A percentile compares a stretch with the other conserved stretches of the same genome.
These are phyloP conservation scores for Onychorhynchus coronatus DNA, from an alignment of 2,113 vertebrate species.

Conservation along the genomic window DNA sequence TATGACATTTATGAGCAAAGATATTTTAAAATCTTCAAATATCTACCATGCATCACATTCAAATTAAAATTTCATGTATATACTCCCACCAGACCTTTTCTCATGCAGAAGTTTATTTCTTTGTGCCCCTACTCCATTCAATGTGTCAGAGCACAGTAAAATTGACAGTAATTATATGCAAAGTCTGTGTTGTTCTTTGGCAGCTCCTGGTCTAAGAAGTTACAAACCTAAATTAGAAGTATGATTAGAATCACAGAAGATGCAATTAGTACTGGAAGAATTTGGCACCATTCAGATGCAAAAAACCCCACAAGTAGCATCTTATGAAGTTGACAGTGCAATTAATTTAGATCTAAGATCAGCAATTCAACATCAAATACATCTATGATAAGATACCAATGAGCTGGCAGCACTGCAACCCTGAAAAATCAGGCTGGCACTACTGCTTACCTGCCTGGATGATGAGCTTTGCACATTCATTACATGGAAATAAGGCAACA, in stretches of 20 bases:
- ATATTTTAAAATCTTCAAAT: slow-evolving; percentile 67
- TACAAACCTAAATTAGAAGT: slow-evolving; percentile 78
- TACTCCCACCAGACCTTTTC: slow-evolving; percentile 72
- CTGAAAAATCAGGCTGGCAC: slow-evolving; percentile 34
- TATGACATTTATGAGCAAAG: slow-evolving; percentile 63
- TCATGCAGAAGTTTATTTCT: slow-evolving; percentile 73
- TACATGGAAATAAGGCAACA: slow-evolving; percentile 96
- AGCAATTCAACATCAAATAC: slow-evolving; percentile 62
- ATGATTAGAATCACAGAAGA: slow-evolving; percentile 75
- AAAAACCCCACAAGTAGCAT: slow-evolving; percentile 36
- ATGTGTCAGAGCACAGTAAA: slow-evolving; percentile 66
- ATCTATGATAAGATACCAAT: neutral
- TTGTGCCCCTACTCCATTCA: slow-evolving; percentile 63
- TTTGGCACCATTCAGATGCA: slow-evolving; percentile 70
- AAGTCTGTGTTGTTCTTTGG: slow-evolving; percentile 68
- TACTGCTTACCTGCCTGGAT: slow-evolving; percentile 89
- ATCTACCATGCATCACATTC: slow-evolving; percentile 64
- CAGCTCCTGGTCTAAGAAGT: slow-evolving; percentile 76
- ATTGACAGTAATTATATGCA: slow-evolving; percentile 77
- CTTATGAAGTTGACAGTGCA: slow-evolving; percentile 68
- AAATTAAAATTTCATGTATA: slow-evolving; percentile 76
- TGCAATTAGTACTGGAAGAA: slow-evolving; percentile 76
- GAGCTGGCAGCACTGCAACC: slow-evolving; percentile 24
- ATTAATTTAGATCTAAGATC: slow-evolving; percentile 75
- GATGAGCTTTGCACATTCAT: slow-evolving; percentile 97